Evolutionary conservation across 2,113 vertebrate species (phyloP), one percentile per base, ranked within the genome.

Genomic region (Dromas ardeola): DNA sequence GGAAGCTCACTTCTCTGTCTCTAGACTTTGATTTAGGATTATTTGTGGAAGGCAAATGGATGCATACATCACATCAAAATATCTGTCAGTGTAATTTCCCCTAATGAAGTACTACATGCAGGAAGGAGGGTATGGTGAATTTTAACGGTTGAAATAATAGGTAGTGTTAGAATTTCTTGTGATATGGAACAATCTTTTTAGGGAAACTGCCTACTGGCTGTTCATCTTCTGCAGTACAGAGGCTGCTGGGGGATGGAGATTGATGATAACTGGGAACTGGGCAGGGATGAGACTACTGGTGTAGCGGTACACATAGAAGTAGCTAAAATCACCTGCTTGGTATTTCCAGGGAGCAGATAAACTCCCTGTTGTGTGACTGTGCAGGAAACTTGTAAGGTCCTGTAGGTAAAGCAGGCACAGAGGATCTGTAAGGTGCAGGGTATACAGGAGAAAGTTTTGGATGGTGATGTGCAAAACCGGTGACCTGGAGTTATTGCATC

Each of bases 1-100:
- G 93, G 82, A 94, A 91, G 84, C 84, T 90, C 52, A 30, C 53
- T 94, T 26, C 62, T 91, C 86, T 88, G 36, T 45, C 71, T 88
- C 63, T 62, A 85, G 88, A 17, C 63, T 92, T 92, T 95, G 95
- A 95, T 95, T 96, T 95, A 96, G 95, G 45, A 52, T 86, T 81
- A 94, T 87, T 93, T 92, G 91, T 76, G 56, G 80, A 61, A 83
- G 36, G 74, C 15, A 96, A 97, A 94, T 85, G 53, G 92, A 92
- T 93, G 90, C 69, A 67, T 78, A 50, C 40, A 76, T 86, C 85
- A 69, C 42, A 84, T 65, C 36, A 77, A 92, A 82, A 80, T 86
- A 91, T 42, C n/a, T 70, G 62, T 43, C 73, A 59, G 36, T 34
- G 70, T 83, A 61, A 79, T 92, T 94, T 90, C 65, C 76, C 53